These are phyloP conservation scores for Pituophis catenifer DNA, from an alignment of 2,113 vertebrate genomes.

Conservation along the genomic window DNA sequence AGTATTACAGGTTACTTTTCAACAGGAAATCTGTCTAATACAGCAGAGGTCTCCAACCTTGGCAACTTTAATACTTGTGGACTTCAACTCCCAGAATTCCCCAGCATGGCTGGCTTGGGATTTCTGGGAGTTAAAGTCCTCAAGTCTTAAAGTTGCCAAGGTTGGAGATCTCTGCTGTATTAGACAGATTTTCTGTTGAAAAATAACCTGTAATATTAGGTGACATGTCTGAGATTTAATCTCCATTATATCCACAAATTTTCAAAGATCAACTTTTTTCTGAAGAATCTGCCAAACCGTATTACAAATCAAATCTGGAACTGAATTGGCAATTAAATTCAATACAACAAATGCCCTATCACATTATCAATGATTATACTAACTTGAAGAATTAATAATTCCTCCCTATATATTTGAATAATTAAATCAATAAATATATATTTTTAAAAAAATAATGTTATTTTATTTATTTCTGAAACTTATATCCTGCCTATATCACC, in stretches of 20 bases:
- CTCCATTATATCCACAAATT: neutral
- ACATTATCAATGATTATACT: neutral
- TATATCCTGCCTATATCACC: neutral
- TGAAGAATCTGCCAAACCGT: neutral
- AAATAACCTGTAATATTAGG: constrained; percentile 1
- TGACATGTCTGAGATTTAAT: neutral
- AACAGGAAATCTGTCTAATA: neutral
- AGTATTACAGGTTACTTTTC: constrained; percentile 5
- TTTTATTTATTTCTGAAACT: neutral
- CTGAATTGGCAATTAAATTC: neutral
- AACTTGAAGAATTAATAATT: neutral
- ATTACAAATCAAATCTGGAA: neutral
- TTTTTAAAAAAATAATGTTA: no score
- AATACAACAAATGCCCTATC: neutral
- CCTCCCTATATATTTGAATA: neutral
- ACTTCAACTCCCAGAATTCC: no score
- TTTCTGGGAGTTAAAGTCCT: no score
- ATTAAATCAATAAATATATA: neutral
- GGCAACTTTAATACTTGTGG: no score
- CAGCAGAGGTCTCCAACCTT: no score
- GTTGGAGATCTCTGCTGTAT: no score
- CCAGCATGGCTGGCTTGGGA: no score
- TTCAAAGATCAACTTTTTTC: neutral
- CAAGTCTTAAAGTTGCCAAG: no score
- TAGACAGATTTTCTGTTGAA: neutral